phyloP scores from a whole-genome alignment of 2,888 invertebrate species.

The Pyrochroa serraticornis region DNA sequence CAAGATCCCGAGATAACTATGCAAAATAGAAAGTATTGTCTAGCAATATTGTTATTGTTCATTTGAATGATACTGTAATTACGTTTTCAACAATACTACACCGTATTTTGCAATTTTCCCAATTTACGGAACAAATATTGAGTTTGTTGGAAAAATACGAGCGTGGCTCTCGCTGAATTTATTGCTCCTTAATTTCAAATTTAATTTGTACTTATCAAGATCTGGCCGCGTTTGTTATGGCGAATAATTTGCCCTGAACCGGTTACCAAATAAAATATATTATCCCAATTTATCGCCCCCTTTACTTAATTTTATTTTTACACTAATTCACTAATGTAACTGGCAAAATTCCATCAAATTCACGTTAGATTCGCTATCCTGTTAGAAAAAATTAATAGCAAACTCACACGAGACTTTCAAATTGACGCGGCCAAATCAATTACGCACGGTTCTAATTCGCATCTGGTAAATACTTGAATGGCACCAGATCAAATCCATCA shows the following conservation, averaged over 20 bases:
- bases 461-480: constrained; percentile 20
- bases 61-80: constrained; percentile 20
- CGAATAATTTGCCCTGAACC: constrained; percentile 5
- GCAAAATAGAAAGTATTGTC: constrained; percentile 24
- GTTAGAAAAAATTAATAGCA: neutral
- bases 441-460: constrained; percentile 11
- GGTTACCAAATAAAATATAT: constrained; percentile 10
- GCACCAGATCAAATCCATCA: constrained; percentile 18
- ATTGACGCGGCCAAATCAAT: neutral
- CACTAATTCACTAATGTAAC: neutral
- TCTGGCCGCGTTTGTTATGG: constrained; percentile 5
- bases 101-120: constrained; percentile 8
- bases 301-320: neutral
- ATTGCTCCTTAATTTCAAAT: constrained; percentile 8
- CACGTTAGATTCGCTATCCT: too few relatives aligned
- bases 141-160: constrained; percentile 5
- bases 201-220: constrained; percentile 16
- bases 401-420: too few relatives aligned
- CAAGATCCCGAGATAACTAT: constrained; percentile 18
- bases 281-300: constrained; percentile 6
- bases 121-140: constrained; percentile 7
- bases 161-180: neutral
- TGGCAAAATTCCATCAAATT: neutral
- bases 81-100: constrained; percentile 15
- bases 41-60: constrained; percentile 9